Percentiles rank a stretch among this genome's conserved stretches.
These are phyloP conservation scores for Agraylea sexmaculata DNA, from an alignment of 1,140 invertebrate genomes.

Conservation along the genomic window DNA sequence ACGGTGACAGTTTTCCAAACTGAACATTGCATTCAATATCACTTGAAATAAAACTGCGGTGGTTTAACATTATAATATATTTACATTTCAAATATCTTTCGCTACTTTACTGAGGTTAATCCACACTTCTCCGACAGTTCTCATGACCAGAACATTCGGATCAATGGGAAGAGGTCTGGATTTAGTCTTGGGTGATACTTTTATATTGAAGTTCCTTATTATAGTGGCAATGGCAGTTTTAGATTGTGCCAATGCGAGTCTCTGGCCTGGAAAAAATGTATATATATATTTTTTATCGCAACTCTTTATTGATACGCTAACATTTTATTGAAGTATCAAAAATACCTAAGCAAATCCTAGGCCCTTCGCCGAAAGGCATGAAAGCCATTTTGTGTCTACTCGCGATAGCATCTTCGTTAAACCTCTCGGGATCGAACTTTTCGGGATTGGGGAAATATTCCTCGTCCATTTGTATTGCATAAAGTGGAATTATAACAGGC, in stretches of 20 bases:
- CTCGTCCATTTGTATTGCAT: conserved; percentile 28
- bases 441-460: conserved; percentile 44
- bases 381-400: conserved; percentile 31
- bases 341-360: conserved; percentile 33
- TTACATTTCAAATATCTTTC: no score
- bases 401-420: conserved; percentile 28
- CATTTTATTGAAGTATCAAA: background rate
- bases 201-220: conserved; percentile 17
- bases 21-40: no score
- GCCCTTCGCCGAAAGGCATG: conserved; percentile 45
- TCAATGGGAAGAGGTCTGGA: conserved; percentile 12
- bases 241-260: conserved; percentile 13
- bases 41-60: no score
- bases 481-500: conserved; percentile 21
- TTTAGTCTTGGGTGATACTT: conserved; percentile 12
- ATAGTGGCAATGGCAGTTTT: conserved; percentile 13
- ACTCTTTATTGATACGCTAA: background rate
- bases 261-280: conserved; percentile 14
- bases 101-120: no score
- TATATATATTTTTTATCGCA: background rate
- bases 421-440: conserved; percentile 48
- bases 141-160: conserved; percentile 9
- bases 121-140: conserved; percentile 15
- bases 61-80: no score
- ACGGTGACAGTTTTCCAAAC: no score